Conservation (phyloP, 2,888 invertebrate species). For the Anoncus sp. region DNA sequence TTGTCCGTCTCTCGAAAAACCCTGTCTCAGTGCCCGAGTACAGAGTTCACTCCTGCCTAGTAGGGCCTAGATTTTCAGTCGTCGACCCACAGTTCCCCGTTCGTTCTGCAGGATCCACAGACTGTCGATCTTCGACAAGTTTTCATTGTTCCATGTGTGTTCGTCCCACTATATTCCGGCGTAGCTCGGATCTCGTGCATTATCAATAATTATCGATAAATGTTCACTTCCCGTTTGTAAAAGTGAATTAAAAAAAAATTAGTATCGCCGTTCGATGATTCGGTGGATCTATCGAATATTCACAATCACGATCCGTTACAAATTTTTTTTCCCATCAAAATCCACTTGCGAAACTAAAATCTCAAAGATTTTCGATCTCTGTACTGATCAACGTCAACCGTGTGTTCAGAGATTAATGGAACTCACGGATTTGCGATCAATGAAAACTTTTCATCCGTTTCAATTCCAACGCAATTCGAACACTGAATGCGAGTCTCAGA, state of each 20-base stretch:
- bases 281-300: not conserved
- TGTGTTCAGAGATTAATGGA: not conserved
- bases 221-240: conserved; percentile 15
- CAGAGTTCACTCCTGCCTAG: not conserved
- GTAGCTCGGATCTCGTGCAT: not conserved
- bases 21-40: not conserved
- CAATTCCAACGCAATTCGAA: too few species aligned
- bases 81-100: not conserved
- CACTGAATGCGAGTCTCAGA: too few species aligned
- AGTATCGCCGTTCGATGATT: not conserved
- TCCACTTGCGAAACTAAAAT: not conserved
- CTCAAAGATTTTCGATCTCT: not conserved
- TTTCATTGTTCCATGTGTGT: conserved; percentile 5
- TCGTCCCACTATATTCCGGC: not conserved
- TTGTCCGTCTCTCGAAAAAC: not conserved
- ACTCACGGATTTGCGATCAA: not conserved
- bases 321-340: not conserved
- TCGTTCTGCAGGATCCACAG: not conserved
- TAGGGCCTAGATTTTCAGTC: conserved; percentile 2
- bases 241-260: not conserved
- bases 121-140: conserved; percentile 15
- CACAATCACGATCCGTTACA: not conserved
- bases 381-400: not conserved
- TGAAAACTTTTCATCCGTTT: not conserved
- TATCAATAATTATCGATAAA: conserved; percentile 23